Evolutionary conservation across 2,888 invertebrate species (phyloP), one percentile per base, ranked within the genome.

Genomic region (Drosophila rubida): DNA sequence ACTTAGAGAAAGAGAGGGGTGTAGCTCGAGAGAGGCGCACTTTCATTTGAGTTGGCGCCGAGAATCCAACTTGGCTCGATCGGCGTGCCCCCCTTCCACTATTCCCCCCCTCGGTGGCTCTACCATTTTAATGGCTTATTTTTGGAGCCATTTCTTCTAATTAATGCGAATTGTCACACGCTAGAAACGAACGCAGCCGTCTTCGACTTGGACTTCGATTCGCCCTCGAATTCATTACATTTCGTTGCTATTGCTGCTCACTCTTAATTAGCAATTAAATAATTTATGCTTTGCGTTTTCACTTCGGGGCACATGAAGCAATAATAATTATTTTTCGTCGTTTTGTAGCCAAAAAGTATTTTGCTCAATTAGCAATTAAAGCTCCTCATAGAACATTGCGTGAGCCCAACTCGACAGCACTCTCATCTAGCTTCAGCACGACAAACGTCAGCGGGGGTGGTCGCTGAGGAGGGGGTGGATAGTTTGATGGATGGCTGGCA

Each of bases 161-260:
- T 88, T 84, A 85, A 88, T 85, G 79, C 82, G 87, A 87, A 88
- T 85, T 84, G 88, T 88, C 88, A 81, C 88, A 88, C 88, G 88
- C 81, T 78, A 78, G 61, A 83, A 76, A 64, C 37, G 44, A 78
- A 68, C 71, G 32, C 68, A 70, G 58, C 48, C 67, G 80, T 48
- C 68, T 86, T 84, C 88, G 87, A 84, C 84, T 83, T 78, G 84
- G 80, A 45, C 68, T 86, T 84, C 88, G 87, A 84, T 87, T 83
- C 81, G 84, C 55, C 69, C 69, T 72, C 70, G 68, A 88, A 83
- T 83, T 82, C 78, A 83, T 88, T 80, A 82, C 68, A 69, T 67
- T 77, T 49, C 46, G 35, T 50, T 44, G 42, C 60, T 75, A 25
- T 61, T 58, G 53, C 66, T 75, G 66, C 69, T 80, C 62, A 69